Evolutionary conservation across 1,140 invertebrate species (phyloP), one percentile per base, ranked within the genome.

Genomic region (Coelopa frigida): DNA sequence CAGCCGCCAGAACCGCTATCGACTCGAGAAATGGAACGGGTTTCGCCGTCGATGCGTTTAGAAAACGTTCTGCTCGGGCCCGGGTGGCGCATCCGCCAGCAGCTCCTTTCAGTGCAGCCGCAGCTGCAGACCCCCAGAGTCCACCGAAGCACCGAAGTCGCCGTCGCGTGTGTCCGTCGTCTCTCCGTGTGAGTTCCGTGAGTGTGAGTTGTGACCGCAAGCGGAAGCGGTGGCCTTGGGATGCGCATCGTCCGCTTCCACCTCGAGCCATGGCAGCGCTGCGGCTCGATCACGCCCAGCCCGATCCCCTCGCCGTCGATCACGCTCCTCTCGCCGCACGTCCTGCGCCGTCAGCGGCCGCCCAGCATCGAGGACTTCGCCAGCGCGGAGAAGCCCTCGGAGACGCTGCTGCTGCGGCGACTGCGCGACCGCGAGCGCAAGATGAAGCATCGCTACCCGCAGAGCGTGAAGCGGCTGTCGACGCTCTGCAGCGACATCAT

Each of bases 241-340:
- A 69, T 70, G 67, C 61, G 67, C 29, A 69, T 70, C 27, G 66
- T 70, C 36, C 66, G 66, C 37, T 70, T 69, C 53, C 61, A 70
- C 24, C 27, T 69, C 44, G 67, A 70, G 53, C 63, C 66, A 36
- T 70, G 67, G 67, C 67, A 68, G 29, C 60, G 63, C 14, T 51
- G 57, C 14, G 61, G 65, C 14, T 66, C 65, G 1, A 47, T 62
- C 2, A 61, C 57, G 5, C 59, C 66, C 22, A 68, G 65, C 46
- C 65, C 66, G 11, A 56, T 57, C 5, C 59, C 59, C 29, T 67
- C 63, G 23, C 63, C 66, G 1, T 68, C 67, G n/a, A 37, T 66
- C 46, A 51, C 55, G 0, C 38, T 69, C 31, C 54, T 70, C 3
- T 68, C 66, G 18, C 63, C 66, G 5, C 60, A 66, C 14, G 56